Evolutionary conservation across 2,888 invertebrate genomes (phyloP).

Genomic region (Syritta pipiens): DNA sequence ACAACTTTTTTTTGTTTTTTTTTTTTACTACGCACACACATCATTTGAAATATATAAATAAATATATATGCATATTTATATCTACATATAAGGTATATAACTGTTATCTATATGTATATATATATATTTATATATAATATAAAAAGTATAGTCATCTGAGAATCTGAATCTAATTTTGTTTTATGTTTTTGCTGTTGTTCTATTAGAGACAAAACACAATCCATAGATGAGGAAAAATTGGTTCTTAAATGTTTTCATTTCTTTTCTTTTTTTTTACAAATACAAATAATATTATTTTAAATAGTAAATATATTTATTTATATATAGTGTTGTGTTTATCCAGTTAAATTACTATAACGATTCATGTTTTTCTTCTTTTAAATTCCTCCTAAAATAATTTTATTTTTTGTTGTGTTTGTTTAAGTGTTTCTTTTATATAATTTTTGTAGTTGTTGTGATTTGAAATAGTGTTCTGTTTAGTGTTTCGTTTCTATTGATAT

Average conservation of each 20-base stretch:
- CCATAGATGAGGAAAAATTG: constrained; percentile 61
- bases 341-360: constrained; percentile 55
- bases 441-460: constrained; percentile 35
- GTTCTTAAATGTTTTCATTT: constrained; percentile 62
- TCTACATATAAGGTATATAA: constrained; percentile 24
- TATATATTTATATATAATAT: constrained; percentile 59
- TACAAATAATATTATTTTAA: constrained; percentile 64
- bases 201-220: constrained; percentile 67
- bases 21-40: too few species aligned
- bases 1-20: too few species aligned
- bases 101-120: constrained; percentile 24
- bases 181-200: constrained; percentile 10
- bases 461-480: constrained; percentile 35
- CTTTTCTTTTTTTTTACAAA: too few species aligned
- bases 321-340: constrained; percentile 62
- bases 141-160: constrained; percentile 59
- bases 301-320: constrained; percentile 57
- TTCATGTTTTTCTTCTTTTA: constrained; percentile 24
- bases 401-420: constrained; percentile 23
- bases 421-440: constrained; percentile 13
- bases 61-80: constrained; percentile 61
- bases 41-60: constrained; percentile 60
- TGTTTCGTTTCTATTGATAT: constrained; percentile 64
- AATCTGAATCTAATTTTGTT: constrained; percentile 35
- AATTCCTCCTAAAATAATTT: constrained; percentile 56